phyloP scores from a whole-genome alignment of 2,888 invertebrate genomes.

The Hypercompe scribonia region DNA sequence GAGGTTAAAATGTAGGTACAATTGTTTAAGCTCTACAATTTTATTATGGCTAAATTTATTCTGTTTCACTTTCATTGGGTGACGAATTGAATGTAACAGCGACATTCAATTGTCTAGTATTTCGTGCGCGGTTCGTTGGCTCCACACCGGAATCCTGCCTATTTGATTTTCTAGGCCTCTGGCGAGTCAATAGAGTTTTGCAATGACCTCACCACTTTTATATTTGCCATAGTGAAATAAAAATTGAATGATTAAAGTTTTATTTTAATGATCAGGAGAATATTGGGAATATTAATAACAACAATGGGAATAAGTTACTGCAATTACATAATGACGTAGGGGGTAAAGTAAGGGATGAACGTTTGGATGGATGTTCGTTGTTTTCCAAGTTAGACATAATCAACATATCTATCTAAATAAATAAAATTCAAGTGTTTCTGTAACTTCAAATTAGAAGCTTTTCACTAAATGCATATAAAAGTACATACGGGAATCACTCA shows the following conservation, averaged over 20 bases:
- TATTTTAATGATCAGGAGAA: not conserved
- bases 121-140: constrained; percentile 39
- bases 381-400: no score
- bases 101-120: constrained; percentile 22
- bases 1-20: not conserved
- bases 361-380: no score
- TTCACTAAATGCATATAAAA: no score
- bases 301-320: not conserved
- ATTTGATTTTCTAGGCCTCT: constrained; percentile 47
- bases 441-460: no score
- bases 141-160: constrained; percentile 48
- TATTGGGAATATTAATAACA: not conserved
- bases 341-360: not conserved
- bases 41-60: not conserved
- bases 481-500: no score
- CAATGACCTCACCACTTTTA: constrained; percentile 21
- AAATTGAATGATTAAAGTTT: not conserved
- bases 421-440: no score
- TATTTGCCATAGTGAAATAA: not conserved
- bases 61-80: constrained; percentile 12
- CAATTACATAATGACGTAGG: not conserved
- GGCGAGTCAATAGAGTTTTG: constrained; percentile 28
- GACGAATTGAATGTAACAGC: constrained; percentile 11
- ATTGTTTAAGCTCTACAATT: not conserved
- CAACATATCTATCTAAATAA: no score